phyloP scores from a whole-genome alignment of 2,888 invertebrate species.

The Tortricodes alternella region DNA sequence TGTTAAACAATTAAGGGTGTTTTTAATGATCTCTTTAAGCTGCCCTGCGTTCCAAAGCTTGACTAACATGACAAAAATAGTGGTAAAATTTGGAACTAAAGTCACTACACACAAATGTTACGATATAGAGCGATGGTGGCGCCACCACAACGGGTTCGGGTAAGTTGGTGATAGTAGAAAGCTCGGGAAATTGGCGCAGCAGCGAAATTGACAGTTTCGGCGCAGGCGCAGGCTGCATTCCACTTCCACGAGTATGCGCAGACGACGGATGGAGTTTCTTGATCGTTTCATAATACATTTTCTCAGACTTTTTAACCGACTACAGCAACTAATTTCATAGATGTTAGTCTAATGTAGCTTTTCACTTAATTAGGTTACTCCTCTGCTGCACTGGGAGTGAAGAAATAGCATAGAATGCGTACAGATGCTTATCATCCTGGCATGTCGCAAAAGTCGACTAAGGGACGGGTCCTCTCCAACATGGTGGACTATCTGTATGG shows the following conservation, averaged over 20 bases:
- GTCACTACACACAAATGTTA: background rate
- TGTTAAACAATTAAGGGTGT: background rate
- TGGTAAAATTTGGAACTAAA: constrained; percentile 9
- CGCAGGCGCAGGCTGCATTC: constrained; percentile 45
- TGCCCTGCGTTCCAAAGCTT: background rate
- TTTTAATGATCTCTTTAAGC: background rate
- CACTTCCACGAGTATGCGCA: constrained; percentile 34
- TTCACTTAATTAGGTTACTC: no score
- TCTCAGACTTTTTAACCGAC: no score
- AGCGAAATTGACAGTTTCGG: constrained; percentile 37
- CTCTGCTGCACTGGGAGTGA: no score
- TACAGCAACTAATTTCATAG: no score
- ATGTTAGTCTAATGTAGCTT: no score
- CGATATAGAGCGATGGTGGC: background rate
- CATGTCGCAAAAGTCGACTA: no score
- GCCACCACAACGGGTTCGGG: background rate
- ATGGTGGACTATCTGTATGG: no score
- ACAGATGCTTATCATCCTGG: no score
- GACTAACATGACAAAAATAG: background rate
- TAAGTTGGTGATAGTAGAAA: constrained; percentile 18
- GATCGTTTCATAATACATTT: background rate
- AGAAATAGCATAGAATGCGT: no score
- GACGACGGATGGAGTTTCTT: constrained; percentile 5
- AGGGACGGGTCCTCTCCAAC: no score
- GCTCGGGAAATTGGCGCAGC: constrained; percentile 25